Evolutionary conservation across 2,888 invertebrate species (phyloP), one percentile per base, ranked within the genome.

Genomic region (Helleia helle): DNA sequence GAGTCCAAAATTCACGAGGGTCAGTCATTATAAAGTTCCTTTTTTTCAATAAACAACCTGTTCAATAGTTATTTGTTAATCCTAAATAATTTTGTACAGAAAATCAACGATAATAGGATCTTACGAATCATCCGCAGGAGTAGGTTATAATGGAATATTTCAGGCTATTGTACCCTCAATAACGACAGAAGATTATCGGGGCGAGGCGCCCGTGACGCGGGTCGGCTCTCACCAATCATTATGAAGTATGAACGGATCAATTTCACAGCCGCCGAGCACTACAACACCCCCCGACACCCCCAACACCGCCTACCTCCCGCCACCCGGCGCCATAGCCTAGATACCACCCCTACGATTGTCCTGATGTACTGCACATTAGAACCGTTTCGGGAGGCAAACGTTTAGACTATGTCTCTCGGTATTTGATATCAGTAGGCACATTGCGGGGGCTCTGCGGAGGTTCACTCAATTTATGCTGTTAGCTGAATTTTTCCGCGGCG

Each of bases 401-500:
- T 42, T 17, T 47, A 42, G 6, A 8, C 47, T 47, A 25, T 38
- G 24, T n/a, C 9, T 9, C n/a, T n/a, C 18, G 18, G 25, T 22
- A 13, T 25, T 5, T 31, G 25, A 25, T 29, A 40, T 25, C 24
- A 17, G 17, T 25, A 15, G 12, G 39, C 43, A 44, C 42, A 37
- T n/a, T n/a, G n/a, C n/a, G n/a, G n/a, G n/a, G n/a, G n/a, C 39
- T 39, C 43, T 38, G 31, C 8, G 17, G 42, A 31, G 39, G 61
- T 71, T 68, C 76, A 79, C 79, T 81, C 73, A 79, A 81, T 81
- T 81, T 80, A 71, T 63, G 56, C 64, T 51, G 73, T 77, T 77
- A 79, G 64, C 62, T 67, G 71, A 54, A 76, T 79, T 76, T 75
- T 79, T 76, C 18, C 77, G 74, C 80, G 69, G 76, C 65, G 70